Base-by-base conservation (phyloP, 1,140 invertebrate species). In the Drosophila baimaii region DNA sequence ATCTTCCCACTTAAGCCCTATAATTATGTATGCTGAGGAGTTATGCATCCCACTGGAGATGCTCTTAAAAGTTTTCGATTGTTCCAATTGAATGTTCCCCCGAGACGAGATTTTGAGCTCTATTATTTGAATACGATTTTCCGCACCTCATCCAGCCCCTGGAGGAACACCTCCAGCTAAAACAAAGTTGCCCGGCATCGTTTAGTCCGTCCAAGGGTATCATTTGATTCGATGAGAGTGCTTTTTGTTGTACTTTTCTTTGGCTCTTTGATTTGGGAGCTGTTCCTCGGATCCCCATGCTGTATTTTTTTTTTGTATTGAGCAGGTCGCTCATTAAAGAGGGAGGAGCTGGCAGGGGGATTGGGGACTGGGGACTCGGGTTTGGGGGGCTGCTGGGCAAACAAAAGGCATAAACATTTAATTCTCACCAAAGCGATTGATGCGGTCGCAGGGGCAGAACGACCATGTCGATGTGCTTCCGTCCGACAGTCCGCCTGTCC, bases 361-460 rank as follows among this genome's bases (percentile, higher is more conserved):
- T 5, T 19, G 17, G 31, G 43, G 43, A 46, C 37, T 44, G 43
- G 23, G 64, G 23, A 49, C 21, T 52, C 46, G 75, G 54, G 58
- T 41, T 61, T 15, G 73, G 65, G 55, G 49, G 41, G 39, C 13
- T 70, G n/a, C 65, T 71, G 69, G 52, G 51, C 69, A 71, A 83
- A 69, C 52, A 68, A 75, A 74, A 82, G 83, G 79, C 76, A 88
- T 88, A 77, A 83, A 77, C 76, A 83, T 86, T 88, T 88, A 86
- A 88, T 86, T 86, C 83, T 88, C 84, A 86, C 82, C 79, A 86
- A 79, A 76, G 82, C 79, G 79, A 88, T 88, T 88, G 79, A 85
- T 85, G 81, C 81, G 57, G 77, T 72, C 71, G 69, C 46, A 73
- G 57, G 68, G 56, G 41, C 31, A 44, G 31, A 49, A 33, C 43